Conservation (phyloP, 1,140 invertebrate species). For the Pseudachorutes palmiensis region DNA sequence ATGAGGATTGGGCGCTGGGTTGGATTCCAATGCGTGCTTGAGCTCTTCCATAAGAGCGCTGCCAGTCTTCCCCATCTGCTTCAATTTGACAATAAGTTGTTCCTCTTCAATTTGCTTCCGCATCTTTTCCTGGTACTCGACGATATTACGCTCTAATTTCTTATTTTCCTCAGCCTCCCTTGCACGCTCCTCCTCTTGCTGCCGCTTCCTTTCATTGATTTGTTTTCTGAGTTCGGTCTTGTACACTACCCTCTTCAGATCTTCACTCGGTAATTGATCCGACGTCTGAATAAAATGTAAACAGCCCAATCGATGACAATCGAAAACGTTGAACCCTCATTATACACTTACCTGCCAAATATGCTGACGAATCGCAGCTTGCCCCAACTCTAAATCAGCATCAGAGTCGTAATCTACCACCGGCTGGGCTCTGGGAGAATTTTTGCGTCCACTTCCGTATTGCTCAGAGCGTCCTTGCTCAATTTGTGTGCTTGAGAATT, state of each 20-base stretch:
- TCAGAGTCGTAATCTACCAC: background rate
- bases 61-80: background rate
- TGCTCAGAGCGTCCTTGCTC: too few species aligned
- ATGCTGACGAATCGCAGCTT: background rate
- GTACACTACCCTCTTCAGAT: background rate
- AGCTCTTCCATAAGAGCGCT: background rate
- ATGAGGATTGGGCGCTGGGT: too few species aligned
- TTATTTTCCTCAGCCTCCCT: background rate
- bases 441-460: background rate
- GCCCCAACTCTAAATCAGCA: background rate
- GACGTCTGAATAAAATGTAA: background rate
- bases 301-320: too few species aligned
- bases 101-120: slow-evolving; percentile 2
- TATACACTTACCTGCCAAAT: background rate
- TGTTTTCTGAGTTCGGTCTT: background rate
- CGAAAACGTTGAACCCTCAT: background rate
- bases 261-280: background rate
- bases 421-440: background rate
- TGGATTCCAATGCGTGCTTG: background rate
- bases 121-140: background rate
- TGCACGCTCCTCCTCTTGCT: background rate
- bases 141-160: background rate
- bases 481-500: too few species aligned
- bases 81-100: background rate
- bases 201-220: background rate